Evolutionary conservation across 2,113 vertebrate genomes (phyloP), one percentile per base, ranked within the genome.

Genomic region (Marmota monax): DNA sequence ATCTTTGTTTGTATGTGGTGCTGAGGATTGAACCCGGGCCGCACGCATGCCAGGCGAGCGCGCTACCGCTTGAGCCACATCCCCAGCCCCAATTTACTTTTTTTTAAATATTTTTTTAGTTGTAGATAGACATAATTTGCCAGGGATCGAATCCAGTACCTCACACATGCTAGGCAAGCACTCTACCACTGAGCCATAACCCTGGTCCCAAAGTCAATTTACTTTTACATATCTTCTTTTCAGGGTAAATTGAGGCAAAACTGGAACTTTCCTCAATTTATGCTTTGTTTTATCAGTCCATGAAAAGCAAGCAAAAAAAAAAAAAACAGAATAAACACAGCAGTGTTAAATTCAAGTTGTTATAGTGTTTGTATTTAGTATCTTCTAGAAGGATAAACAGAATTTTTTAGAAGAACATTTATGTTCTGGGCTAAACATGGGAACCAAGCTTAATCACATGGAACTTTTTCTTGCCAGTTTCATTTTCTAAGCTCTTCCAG

Each of bases 391-490:
- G 34, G 12, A 85, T 93, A 69, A 88, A 39, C 7, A 22, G 51
- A 76, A 79, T 77, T 86, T 32, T 56, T 83, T 42, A 94, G 90
- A 67, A 67, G 29, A 67, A 61, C 22, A 58, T 73, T 51, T 69
- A 82, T 89, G 85, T 89, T 83, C 58, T 67, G 20, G 61, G 39
- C 18, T 85, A 4, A 9, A 48, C 18, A 63, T 95, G 20, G 56
- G 48, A 61, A 61, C 20, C 79, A 14, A 82, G 88, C 32, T 82
- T 45, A 84, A 74, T 65, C 48, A n/a, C 0, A 1, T 92, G 65
- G 48, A 84, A 84, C 56, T 90, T 89, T 95, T 77, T 80, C 90
- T 94, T 69, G 51, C 82, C 51, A 84, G 70, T 95, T 95, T 96
- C 39, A 79, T 94, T 94, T 95, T 92, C 56, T 92, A 70, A 96